Evolutionary conservation across 2,113 vertebrate species (phyloP).

Genomic region (Corythoichthys intestinalis): DNA sequence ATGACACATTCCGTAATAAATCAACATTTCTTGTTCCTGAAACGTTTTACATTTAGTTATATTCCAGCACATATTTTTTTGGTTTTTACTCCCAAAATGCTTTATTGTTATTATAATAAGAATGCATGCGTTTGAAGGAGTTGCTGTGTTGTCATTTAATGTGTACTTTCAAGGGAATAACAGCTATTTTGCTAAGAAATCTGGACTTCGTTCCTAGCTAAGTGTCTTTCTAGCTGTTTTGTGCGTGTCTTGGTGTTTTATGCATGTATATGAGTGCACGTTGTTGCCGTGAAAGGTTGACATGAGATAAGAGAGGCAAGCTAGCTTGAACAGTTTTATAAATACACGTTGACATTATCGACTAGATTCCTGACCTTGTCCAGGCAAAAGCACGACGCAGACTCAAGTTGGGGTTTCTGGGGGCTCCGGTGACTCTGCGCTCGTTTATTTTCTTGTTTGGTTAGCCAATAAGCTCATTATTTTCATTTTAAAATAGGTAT

Average conservation of each 20-base stretch:
- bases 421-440: slow-evolving; percentile 33
- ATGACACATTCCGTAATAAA: not conserved
- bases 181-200: not conserved
- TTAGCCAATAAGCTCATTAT: not conserved
- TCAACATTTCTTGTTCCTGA: not conserved
- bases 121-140: too few species aligned
- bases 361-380: slow-evolving; percentile 61
- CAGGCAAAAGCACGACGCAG: slow-evolving; percentile 13
- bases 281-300: not conserved
- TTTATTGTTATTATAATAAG: too few species aligned
- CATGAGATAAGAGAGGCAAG: not conserved
- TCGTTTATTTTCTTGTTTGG: not conserved
- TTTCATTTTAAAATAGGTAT: not conserved
- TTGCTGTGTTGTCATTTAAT: too few species aligned
- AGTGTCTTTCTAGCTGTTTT: not conserved
- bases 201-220: not conserved
- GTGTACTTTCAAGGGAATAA: too few species aligned
- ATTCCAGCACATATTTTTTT: too few species aligned
- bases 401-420: not conserved
- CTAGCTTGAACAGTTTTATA: slow-evolving; percentile 38
- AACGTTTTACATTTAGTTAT: not conserved
- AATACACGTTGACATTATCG: slow-evolving; percentile 63
- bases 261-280: not conserved
- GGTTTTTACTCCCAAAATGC: too few species aligned
- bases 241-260: not conserved